Evolutionary conservation across 1,140 invertebrate species (phyloP).

Genomic region (Aphaenogaster ashmeadi): DNA sequence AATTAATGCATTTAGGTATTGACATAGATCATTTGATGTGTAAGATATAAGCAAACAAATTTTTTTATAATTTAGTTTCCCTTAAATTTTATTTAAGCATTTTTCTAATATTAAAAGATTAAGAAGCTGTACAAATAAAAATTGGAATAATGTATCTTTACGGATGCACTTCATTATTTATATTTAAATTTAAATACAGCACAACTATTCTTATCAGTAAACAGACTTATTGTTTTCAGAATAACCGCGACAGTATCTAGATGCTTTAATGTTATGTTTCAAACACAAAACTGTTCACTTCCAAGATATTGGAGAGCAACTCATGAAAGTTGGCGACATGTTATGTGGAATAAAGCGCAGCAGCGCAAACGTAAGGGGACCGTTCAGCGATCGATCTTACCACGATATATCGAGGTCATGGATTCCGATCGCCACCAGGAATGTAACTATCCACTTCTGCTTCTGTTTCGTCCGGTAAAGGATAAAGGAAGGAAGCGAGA

Average conservation of each 20-base stretch:
- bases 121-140: neutral
- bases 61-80: neutral
- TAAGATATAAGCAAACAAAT: neutral
- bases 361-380: neutral
- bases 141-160: neutral
- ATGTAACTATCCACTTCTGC: slow-evolving; percentile 40
- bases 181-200: neutral
- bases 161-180: neutral
- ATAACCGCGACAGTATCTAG: neutral
- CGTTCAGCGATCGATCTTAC: slow-evolving; percentile 24
- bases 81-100: neutral
- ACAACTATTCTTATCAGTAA: neutral
- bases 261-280: neutral
- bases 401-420: slow-evolving; percentile 21
- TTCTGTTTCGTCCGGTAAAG: neutral
- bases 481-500: slow-evolving; percentile 28
- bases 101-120: neutral
- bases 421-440: slow-evolving; percentile 38
- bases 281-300: neutral
- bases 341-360: slow-evolving; percentile 17
- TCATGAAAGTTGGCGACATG: slow-evolving; percentile 29
- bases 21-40: neutral
- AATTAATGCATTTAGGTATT: neutral
- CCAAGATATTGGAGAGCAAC: neutral
- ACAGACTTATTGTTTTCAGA: neutral